phyloP scores from a whole-genome alignment of 2,888 invertebrate species.

The Pelosia muscerda region DNA sequence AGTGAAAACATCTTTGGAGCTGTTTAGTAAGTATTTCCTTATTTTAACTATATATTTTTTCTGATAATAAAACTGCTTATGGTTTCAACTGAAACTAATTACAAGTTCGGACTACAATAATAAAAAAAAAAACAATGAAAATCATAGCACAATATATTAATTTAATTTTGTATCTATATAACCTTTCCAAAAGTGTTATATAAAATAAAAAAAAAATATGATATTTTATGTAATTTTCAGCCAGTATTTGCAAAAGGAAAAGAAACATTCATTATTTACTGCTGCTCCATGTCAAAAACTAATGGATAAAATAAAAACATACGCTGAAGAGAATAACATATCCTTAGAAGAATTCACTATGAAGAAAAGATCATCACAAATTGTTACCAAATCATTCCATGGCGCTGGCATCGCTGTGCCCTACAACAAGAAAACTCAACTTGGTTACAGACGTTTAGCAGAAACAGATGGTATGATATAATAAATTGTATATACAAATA shows the following conservation, averaged over 20 bases:
- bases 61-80: no score
- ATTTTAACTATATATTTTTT: no score
- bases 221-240: conserved; percentile 63
- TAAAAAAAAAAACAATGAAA: no score
- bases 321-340: conserved; percentile 88
- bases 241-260: conserved; percentile 82
- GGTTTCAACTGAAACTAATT: no score
- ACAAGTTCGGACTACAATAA: no score
- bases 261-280: conserved; percentile 88
- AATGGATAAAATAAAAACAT: conserved; percentile 88
- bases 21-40: conserved; percentile 87
- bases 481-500: background rate
- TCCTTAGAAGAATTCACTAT: conserved; percentile 85
- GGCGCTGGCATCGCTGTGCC: conserved; percentile 95
- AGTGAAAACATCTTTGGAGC: conserved; percentile 94
- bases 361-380: conserved; percentile 88
- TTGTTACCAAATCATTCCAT: conserved; percentile 92
- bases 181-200: background rate
- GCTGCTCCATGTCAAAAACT: conserved; percentile 87
- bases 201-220: background rate
- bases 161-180: no score
- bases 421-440: conserved; percentile 91
- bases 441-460: conserved; percentile 93
- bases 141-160: no score
- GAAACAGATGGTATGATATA: conserved; percentile 87